These are phyloP conservation scores for Myotis findleyi DNA, from an alignment of 2,797 vertebrate species.

Conservation along the genomic window DNA sequence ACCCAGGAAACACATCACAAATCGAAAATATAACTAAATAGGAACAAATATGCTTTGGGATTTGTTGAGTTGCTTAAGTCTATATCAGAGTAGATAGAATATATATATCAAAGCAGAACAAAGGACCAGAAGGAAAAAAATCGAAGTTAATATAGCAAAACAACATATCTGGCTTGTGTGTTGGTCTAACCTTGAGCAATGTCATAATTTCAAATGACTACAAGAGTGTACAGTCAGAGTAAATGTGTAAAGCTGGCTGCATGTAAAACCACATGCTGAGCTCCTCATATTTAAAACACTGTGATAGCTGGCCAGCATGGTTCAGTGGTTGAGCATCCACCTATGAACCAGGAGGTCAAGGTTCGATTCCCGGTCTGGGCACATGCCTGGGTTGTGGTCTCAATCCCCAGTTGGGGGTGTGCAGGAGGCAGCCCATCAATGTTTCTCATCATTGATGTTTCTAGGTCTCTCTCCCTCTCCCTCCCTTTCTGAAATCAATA, in stretches of 20 bases:
- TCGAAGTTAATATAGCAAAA: background rate
- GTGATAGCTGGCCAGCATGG: background rate
- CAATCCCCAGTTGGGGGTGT: too few relatives aligned
- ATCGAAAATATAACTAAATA: background rate
- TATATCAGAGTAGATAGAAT: background rate
- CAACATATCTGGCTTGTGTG: background rate
- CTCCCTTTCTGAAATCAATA: too few relatives aligned
- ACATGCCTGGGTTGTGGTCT: too few relatives aligned
- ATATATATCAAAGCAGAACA: background rate
- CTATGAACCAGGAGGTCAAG: too few relatives aligned
- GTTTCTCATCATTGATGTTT: too few relatives aligned
- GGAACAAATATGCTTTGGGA: background rate
- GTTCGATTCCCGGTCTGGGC: too few relatives aligned
- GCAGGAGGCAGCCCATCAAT: too few relatives aligned
- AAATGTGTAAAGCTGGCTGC: background rate
- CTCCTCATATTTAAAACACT: background rate
- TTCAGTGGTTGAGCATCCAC: too few relatives aligned
- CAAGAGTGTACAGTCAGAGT: background rate
- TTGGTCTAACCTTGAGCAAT: background rate
- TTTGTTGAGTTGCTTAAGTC: constrained; percentile 13
- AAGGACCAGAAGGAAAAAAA: background rate
- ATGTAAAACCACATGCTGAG: background rate
- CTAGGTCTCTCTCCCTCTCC: too few relatives aligned
- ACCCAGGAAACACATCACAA: background rate
- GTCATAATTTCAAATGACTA: background rate